These are phyloP conservation scores for Eospalax fontanierii DNA, from an alignment of 2,797 vertebrate species.

Conservation along the genomic window DNA sequence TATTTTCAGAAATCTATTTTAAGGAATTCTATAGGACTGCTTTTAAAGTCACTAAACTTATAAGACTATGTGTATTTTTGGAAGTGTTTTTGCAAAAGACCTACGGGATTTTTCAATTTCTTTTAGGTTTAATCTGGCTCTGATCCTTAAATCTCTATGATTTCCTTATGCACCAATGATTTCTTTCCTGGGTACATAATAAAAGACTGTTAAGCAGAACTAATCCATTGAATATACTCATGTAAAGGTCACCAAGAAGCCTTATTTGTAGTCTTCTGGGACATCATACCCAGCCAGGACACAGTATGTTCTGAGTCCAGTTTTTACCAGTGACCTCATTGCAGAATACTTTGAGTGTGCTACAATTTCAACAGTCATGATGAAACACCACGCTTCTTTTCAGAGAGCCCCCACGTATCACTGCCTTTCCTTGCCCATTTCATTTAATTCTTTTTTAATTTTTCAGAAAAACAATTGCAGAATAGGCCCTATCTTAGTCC, in stretches of 20 bases:
- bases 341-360: background rate
- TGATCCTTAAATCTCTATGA: constrained; percentile 29
- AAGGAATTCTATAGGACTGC: background rate
- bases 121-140: constrained; percentile 38
- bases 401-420: background rate
- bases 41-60: constrained; percentile 6
- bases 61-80: background rate
- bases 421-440: background rate
- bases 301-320: background rate
- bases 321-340: background rate
- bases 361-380: background rate
- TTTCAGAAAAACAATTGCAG: background rate
- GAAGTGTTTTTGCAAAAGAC: constrained; percentile 11
- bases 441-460: background rate
- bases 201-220: constrained; percentile 35
- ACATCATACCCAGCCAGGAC: background rate
- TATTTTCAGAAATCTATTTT: constrained; percentile 45
- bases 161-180: constrained; percentile 35
- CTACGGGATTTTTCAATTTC: constrained; percentile 28
- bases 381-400: background rate
- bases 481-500: background rate
- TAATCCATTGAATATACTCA: constrained; percentile 12
- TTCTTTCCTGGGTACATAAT: constrained; percentile 28
- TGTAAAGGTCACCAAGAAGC: background rate
- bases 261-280: constrained; percentile 11